These are phyloP conservation scores for Drosophila emarginata DNA, from an alignment of 2,888 invertebrate species.

Conservation along the genomic window DNA sequence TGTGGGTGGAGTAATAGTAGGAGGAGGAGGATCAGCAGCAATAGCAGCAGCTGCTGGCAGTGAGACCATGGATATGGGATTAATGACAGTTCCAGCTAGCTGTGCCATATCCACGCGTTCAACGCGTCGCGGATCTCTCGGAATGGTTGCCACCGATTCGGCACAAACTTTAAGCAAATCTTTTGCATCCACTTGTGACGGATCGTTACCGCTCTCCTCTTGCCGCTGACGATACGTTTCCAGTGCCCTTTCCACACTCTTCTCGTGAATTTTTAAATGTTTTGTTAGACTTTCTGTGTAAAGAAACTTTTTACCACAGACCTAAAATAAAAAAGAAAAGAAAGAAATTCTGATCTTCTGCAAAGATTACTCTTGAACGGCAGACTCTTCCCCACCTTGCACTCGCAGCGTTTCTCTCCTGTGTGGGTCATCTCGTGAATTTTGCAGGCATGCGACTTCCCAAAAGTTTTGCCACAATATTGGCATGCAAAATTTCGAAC, in stretches of 20 bases:
- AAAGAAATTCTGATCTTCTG: too few species aligned
- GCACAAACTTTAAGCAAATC: constrained; percentile 77
- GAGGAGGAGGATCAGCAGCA: constrained; percentile 50
- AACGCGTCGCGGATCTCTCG: constrained; percentile 76
- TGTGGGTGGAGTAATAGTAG: constrained; percentile 37
- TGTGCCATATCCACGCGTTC: constrained; percentile 77
- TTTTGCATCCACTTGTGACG: constrained; percentile 53
- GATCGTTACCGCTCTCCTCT: constrained; percentile 49
- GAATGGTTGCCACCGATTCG: constrained; percentile 77
- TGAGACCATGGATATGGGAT: constrained; percentile 73
- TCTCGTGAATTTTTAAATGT: constrained; percentile 78
- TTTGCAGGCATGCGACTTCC: constrained; percentile 79
- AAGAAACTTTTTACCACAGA: constrained; percentile 77
- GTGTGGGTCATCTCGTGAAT: constrained; percentile 80
- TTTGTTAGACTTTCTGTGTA: constrained; percentile 79
- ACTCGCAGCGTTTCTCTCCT: constrained; percentile 79
- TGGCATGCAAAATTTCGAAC: constrained; percentile 77
- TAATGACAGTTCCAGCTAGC: constrained; percentile 77
- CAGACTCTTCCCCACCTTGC: constrained; percentile 54
- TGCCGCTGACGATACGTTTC: constrained; percentile 79
- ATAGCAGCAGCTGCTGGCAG: constrained; percentile 55
- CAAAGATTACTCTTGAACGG: too few species aligned
- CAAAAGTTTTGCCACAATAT: constrained; percentile 79
- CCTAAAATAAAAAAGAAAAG: constrained; percentile 17
- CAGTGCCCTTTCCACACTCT: constrained; percentile 75